Evolutionary conservation across 2,797 vertebrate species (phyloP).

Genomic region (Poecilia velifera): DNA sequence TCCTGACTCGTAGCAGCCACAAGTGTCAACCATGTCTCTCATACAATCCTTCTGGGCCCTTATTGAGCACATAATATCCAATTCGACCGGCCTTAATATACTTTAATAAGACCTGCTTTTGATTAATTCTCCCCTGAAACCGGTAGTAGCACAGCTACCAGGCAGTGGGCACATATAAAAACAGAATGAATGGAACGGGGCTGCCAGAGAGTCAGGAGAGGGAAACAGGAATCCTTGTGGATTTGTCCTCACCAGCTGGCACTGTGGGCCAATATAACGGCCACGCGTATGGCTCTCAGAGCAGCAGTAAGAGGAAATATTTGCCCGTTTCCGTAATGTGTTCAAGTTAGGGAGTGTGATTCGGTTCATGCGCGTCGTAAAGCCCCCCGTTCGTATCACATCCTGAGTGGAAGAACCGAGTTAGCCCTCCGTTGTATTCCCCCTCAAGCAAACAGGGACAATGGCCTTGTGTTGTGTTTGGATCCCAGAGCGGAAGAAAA

Average conservation of each 20-base stretch:
- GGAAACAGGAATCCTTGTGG: slow-evolving; percentile 73
- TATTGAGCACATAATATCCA: slow-evolving; percentile 75
- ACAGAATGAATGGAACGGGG: slow-evolving; percentile 76
- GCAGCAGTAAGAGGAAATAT: slow-evolving; percentile 77
- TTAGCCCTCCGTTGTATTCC: slow-evolving; percentile 46
- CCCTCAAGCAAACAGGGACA: slow-evolving; percentile 61
- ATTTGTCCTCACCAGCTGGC: slow-evolving; percentile 81
- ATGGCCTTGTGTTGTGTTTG: slow-evolving; percentile 76
- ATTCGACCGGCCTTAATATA: slow-evolving; percentile 74
- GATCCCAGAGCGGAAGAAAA: slow-evolving; percentile 39
- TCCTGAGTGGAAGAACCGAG: slow-evolving; percentile 73
- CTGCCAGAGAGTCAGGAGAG: slow-evolving; percentile 77
- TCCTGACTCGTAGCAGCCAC: slow-evolving; percentile 62
- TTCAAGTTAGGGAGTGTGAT: slow-evolving; percentile 76
- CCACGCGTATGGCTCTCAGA: slow-evolving; percentile 75
- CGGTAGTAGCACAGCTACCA: slow-evolving; percentile 83
- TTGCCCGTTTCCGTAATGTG: slow-evolving; percentile 72
- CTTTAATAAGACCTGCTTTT: slow-evolving; percentile 85
- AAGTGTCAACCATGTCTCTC: slow-evolving; percentile 73
- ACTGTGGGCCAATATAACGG: slow-evolving; percentile 77
- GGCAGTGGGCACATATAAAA: slow-evolving; percentile 80
- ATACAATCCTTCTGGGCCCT: slow-evolving; percentile 78
- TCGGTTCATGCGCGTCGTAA: slow-evolving; percentile 73
- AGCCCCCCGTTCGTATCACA: slow-evolving; percentile 71
- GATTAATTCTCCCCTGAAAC: slow-evolving; percentile 86